These are phyloP conservation scores for Linyphia triangularis DNA, from an alignment of 2,888 invertebrate species.

Conservation along the genomic window DNA sequence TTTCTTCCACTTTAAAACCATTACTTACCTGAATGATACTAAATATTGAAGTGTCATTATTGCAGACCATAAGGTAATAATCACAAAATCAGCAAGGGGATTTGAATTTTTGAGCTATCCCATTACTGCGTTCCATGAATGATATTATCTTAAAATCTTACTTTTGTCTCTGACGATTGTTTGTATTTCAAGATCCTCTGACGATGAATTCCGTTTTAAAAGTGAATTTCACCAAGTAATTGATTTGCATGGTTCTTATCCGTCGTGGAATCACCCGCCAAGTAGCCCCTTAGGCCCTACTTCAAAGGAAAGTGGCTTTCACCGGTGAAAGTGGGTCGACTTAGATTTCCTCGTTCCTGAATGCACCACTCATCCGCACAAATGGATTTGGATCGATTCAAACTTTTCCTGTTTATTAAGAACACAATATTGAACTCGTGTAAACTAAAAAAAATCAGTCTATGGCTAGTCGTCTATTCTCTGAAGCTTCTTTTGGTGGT, in stretches of 20 bases:
- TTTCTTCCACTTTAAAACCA: too few relatives aligned
- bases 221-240: background rate
- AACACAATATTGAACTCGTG: background rate
- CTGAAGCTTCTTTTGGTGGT: too few relatives aligned
- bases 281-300: slow-evolving; percentile 13
- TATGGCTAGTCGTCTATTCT: background rate
- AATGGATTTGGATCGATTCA: slow-evolving; percentile 28
- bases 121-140: too few relatives aligned
- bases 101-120: too few relatives aligned
- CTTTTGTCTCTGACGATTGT: too few relatives aligned
- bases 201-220: too few relatives aligned
- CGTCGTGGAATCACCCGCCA: background rate
- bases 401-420: slow-evolving; percentile 38
- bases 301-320: slow-evolving; percentile 61
- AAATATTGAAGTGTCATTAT: too few relatives aligned
- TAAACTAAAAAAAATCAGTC: background rate
- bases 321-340: slow-evolving; percentile 52
- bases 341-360: slow-evolving; percentile 42
- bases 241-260: background rate
- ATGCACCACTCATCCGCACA: slow-evolving; percentile 21
- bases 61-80: too few relatives aligned
- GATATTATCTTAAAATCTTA: too few relatives aligned
- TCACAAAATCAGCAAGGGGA: too few relatives aligned
- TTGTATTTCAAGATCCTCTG: too few relatives aligned
- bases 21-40: too few relatives aligned